A percentile compares a stretch with the other conserved stretches of the same genome.
Evolutionary conservation across 2,888 invertebrate species (phyloP).

Genomic region (Malachius bipustulatus): DNA sequence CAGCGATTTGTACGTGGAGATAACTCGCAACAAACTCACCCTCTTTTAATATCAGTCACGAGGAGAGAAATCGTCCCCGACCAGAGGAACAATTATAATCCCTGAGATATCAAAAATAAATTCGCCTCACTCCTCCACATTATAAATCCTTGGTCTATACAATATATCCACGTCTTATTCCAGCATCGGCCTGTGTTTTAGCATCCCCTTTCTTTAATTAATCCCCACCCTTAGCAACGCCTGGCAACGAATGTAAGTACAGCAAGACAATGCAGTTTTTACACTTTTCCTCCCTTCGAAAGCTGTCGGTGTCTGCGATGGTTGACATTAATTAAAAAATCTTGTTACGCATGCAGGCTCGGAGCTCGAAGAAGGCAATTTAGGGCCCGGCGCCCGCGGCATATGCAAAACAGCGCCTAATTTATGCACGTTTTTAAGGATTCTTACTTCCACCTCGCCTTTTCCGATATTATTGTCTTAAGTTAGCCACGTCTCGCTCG

Average conservation of each 20-base stretch:
- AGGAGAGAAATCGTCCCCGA: conserved; percentile 14
- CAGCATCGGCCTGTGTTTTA: conserved; percentile 36
- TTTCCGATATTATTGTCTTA: conserved; percentile 3
- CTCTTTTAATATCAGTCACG: no score
- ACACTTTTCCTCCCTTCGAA: conserved; percentile 31
- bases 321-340: conserved; percentile 38
- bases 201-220: conserved; percentile 39
- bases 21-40: no score
- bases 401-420: conserved; percentile 31
- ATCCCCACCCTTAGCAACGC: conserved; percentile 36
- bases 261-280: conserved; percentile 37
- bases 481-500: no score
- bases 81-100: conserved; percentile 30
- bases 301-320: conserved; percentile 34
- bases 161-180: conserved; percentile 38
- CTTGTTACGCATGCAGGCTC: conserved; percentile 35
- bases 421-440: conserved; percentile 25
- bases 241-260: conserved; percentile 37
- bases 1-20: no score
- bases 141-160: conserved; percentile 38
- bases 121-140: conserved; percentile 34
- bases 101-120: conserved; percentile 34
- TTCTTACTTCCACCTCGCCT: conserved; percentile 2
- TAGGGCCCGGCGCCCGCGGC: conserved; percentile 27
- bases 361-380: conserved; percentile 27